Base-by-base conservation (phyloP, 2,888 invertebrate genomes). In the Diaprepes abbreviatus region DNA sequence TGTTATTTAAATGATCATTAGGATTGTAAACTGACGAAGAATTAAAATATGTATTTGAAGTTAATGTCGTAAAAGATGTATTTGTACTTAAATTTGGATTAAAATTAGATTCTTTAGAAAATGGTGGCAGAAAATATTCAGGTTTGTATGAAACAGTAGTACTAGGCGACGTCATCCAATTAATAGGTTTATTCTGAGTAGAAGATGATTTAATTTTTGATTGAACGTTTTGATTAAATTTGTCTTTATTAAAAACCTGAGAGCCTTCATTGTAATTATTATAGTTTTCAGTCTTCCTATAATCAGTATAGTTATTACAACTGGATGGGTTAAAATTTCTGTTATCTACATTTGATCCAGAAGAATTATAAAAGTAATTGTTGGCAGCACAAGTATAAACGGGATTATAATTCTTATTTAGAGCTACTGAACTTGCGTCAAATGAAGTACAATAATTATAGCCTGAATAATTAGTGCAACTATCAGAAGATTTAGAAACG, bases 151-250 rank as follows among this genome's bases (percentile, higher is more conserved):
- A 74, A 12, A 60, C 76, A 83, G 45, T 85, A 43, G 64, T 85
- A 73, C 87, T 87, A 0, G 88, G 87, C 0, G 88, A 85, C 75
- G 89, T 88, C 89, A 89, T 89, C 89, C 89, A 89, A 75, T 89
- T 89, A 0, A 89, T 87, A 0, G 88, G 87, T 3, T 86, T 84
- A 72, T 86, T 84, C 12, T 83, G 77, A 28, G 55, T 16, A 1
- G 57, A 33, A 12, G 67, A 50, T 52, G 58, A 10, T 16, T 28
- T 54, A 12, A 40, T n/a, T 48, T 45, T 45, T 48, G 48, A 28
- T 28, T 28, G 24, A 14, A 35, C 28, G 16, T 63, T 54, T 4
- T 50, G 63, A 28, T 48, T 43, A 31, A 28, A 54, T 69, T 67
- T 74, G 0, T 36, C 66, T 48, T 60, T 70, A 31, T 69, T 73